Base-by-base conservation (phyloP, 2,797 vertebrate species). In the Darevskia mixta region DNA sequence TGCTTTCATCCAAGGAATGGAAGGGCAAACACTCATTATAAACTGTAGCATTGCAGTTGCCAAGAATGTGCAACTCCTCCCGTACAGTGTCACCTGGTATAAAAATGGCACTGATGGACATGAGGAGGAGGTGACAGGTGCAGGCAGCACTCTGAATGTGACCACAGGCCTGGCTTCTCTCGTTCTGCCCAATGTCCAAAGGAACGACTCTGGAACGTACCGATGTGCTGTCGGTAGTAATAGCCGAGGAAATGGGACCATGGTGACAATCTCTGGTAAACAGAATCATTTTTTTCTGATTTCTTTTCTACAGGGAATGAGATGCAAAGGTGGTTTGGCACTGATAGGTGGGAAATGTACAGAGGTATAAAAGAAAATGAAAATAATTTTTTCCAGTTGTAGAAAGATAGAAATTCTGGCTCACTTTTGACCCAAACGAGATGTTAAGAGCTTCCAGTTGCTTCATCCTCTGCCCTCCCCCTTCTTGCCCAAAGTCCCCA, bases 161-260 rank as follows among this genome's bases (percentile, higher is more conserved):
- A 9, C 27, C 1, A 18, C 41, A 11, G 77, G 67, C 45, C 25
- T 8, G 35, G n/a, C 32, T 20, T 79, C 67, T 61, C 45, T 86
- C 13, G 4, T 20, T 20, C 49, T 80, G 25, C 20, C 11, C 25
- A 72, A 72, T 6, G 13, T 61, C 85, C 55, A 8, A 9, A 79
- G 25, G 64, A 41, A 71, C 2, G 64, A 86, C 43, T 55, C 85
- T 38, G 85, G 85, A 35, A 67, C n/a, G 20, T 86, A 86, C 29
- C 69, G 18, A 8, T 79, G 85, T 71, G 76, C 55, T 45, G 27
- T 86, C 8, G 32, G 45, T 55, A 55, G 9, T 35, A 38, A 79
- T 29, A 43, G 76, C 27, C 23, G 3, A 18, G 66, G 76, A 13
- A 71, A 13, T 29, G 66, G n/a, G 45, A 79, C 77, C 10, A 79